Conservation (phyloP, 2,888 invertebrate species). For the Drosophila mercatorum region DNA sequence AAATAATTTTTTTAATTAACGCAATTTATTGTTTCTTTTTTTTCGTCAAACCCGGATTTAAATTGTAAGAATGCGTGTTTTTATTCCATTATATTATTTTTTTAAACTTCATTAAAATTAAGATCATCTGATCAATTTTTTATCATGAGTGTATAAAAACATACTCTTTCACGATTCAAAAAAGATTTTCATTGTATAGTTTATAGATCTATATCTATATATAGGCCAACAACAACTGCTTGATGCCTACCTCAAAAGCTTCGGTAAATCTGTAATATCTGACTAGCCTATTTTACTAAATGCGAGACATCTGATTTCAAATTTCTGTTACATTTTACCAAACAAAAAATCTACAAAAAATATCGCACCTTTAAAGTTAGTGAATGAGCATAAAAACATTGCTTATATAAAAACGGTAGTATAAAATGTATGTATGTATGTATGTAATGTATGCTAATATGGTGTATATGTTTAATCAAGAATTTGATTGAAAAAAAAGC, state of each 20-base stretch:
- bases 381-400: conserved; percentile 1
- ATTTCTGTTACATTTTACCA: not conserved
- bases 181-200: not conserved
- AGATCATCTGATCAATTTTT: conserved; percentile 46
- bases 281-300: not conserved
- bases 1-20: conserved; percentile 30
- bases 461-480: not conserved
- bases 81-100: conserved; percentile 37
- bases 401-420: conserved; percentile 23
- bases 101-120: conserved; percentile 7
- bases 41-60: not conserved
- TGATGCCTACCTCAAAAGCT: not conserved
- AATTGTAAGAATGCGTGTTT: conserved; percentile 7
- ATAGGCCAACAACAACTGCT: not conserved
- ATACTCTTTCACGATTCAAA: not conserved
- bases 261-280: not conserved
- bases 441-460: conserved; percentile 31
- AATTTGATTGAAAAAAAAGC: not conserved
- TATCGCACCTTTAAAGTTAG: not conserved
- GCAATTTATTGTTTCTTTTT: not conserved
- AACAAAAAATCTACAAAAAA: not conserved
- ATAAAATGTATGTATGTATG: conserved; percentile 40
- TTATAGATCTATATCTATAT: not conserved
- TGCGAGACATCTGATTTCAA: not conserved
- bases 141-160: conserved; percentile 10